A percentile compares a stretch with the other conserved stretches of the same genome.
Evolutionary conservation across 2,113 vertebrate species (phyloP).

Genomic region (Cervus canadensis): DNA sequence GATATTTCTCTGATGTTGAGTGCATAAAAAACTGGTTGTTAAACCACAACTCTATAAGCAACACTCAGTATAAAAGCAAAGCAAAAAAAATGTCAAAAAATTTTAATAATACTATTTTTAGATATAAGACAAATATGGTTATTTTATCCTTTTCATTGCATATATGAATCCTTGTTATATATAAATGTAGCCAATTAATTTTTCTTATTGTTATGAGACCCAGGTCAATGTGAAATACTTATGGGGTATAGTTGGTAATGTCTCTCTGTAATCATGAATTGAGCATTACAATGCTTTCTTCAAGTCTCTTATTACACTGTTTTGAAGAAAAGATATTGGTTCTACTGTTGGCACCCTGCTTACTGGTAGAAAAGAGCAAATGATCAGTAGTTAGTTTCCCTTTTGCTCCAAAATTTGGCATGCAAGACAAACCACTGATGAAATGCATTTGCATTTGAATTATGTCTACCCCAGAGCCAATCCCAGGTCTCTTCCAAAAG

Average conservation of each 20-base stretch:
- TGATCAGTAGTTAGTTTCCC: constrained; percentile 41
- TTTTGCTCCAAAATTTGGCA: constrained; percentile 54
- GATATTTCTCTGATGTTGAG: background rate
- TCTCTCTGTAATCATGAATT: background rate
- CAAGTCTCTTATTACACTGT: background rate
- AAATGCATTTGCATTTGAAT: constrained; percentile 71
- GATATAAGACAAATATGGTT: background rate
- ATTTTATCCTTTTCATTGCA: background rate
- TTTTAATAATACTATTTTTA: background rate
- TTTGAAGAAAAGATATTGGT: constrained; percentile 20
- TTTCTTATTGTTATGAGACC: background rate
- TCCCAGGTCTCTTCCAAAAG: constrained; percentile 62
- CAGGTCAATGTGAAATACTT: background rate
- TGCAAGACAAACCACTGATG: constrained; percentile 35
- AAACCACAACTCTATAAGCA: background rate
- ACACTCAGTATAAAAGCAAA: background rate
- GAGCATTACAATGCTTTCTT: background rate
- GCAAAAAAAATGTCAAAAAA: background rate
- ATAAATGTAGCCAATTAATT: background rate
- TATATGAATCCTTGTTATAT: background rate
- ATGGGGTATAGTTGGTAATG: background rate
- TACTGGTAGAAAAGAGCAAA: constrained; percentile 37
- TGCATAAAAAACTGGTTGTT: background rate
- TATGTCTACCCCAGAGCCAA: constrained; percentile 55
- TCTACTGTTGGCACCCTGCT: constrained; percentile 27